Base-by-base conservation (phyloP, 2,113 vertebrate genomes). In the Catharus bicknelli region DNA sequence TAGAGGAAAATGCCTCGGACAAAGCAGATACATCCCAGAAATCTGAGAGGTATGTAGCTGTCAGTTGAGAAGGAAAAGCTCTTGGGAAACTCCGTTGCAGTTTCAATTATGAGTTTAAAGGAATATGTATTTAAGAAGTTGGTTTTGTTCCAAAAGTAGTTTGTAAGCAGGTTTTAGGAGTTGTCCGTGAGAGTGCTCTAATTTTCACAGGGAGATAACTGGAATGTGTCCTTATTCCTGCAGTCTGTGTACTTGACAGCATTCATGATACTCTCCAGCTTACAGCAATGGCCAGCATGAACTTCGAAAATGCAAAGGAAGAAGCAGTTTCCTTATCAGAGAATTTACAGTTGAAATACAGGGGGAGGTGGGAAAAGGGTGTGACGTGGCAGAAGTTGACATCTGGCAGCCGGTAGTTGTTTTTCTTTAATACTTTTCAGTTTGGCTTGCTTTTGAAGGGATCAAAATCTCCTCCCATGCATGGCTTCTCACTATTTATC, bases 1-100 rank as follows among this genome's bases (percentile, higher is more conserved):
- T 95, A 88, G 95, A 98, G 97, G 96, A 99, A 98, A 96, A 99
- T 99, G 99, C 99, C 99, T 95, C 99, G 99, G 91, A 99, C 99
- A 66, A 99, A 99, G 97, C 99, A 99, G 97, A 99, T 99, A 98
- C 97, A 99, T 98, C 99, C 99, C 63, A 99, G 98, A 97, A 99
- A 99, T 94, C 97, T 99, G 93, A 98, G 99, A 99, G 99, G 99
- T 99, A 97, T 97, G 98, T 95, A 76, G 81, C 43, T 88, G 50
- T 69, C 77, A 42, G 78, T 8, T 78, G 58, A 83, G 76, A 89
- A 61, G 55, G 50, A 69, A 79, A 90, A 90, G 40, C 64, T 75
- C 59, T 63, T 40, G 73, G 48, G 78, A 70, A 88, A 70, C 68
- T 80, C 0, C 0, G 36, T 69, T 91, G 50, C 34, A 40, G 27